phyloP scores from a whole-genome alignment of 1,140 invertebrate genomes.

The Branchinecta lindahli region DNA sequence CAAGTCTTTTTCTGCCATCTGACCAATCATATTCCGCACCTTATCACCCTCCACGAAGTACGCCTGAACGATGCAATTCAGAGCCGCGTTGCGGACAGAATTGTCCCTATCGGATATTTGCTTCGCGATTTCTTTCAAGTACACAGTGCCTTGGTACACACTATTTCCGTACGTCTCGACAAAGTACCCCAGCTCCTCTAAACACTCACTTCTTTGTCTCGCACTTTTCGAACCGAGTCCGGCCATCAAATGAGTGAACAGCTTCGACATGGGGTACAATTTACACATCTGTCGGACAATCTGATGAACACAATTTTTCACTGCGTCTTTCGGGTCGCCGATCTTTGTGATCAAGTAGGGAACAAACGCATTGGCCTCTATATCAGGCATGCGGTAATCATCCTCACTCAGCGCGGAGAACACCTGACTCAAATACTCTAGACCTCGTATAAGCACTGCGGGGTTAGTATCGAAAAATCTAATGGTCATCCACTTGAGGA shows the following conservation, averaged over 20 bases:
- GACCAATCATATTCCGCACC: conserved; percentile 77
- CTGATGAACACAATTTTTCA: conserved; percentile 66
- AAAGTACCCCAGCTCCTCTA: conserved; percentile 73
- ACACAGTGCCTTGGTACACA: conserved; percentile 60
- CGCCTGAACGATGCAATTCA: conserved; percentile 82
- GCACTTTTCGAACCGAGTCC: conserved; percentile 93
- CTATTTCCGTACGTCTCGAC: conserved; percentile 69
- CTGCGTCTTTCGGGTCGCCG: conserved; percentile 89
- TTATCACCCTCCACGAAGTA: conserved; percentile 80
- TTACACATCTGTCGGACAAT: conserved; percentile 69
- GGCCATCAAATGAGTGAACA: conserved; percentile 81
- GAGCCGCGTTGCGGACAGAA: conserved; percentile 81
- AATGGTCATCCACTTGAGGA: conserved; percentile 89
- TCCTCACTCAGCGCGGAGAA: conserved; percentile 62
- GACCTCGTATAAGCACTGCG: conserved; percentile 78
- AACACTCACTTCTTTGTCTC: conserved; percentile 82
- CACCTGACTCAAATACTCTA: conserved; percentile 74
- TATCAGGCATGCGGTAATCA: conserved; percentile 70
- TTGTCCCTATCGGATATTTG: conserved; percentile 93
- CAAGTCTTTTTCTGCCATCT: conserved; percentile 84
- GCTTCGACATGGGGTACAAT: conserved; percentile 73
- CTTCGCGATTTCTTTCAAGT: conserved; percentile 80
- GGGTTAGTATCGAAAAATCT: conserved; percentile 98
- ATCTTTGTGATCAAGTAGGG: conserved; percentile 87
- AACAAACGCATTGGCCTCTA: conserved; percentile 82